Base-by-base conservation (phyloP, 2,797 vertebrate species). In the Masticophis lateralis region DNA sequence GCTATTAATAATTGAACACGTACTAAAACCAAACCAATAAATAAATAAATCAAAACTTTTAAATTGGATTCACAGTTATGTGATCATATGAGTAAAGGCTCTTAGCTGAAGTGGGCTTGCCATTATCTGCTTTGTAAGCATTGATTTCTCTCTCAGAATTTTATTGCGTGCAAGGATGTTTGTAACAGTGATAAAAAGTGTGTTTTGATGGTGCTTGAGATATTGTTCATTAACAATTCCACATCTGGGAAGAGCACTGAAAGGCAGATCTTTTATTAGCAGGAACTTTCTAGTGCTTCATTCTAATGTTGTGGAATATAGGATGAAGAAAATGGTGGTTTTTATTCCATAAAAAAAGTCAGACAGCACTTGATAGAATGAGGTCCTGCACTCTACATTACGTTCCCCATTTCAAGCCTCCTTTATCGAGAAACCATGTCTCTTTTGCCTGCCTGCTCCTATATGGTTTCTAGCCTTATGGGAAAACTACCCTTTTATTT, bases 171-270 rank as follows among this genome's bases (percentile, higher is more conserved):
- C 91, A 2, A 47, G 28, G 13, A 25, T 94, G 25, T 69, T 91
- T 86, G 79, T 56, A 92, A 93, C 25, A 60, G 14, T 61, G 63
- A 93, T 95, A 61, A 95, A 95, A 94, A 94, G 4, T 92, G 11
- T 5, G 94, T 27, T 94, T 95, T 93, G 93, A 93, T 91, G 74
- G 56, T 79, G 88, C 91, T 95, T 95, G 87, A 94, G 94, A 95
- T 16, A 93, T 69, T 92, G 60, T 91, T 92, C 94, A 90, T 92
- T 93, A 93, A 93, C 32, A 95, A 93, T 10, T 92, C 43, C 91
- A 0, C 0, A 55, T 91, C 53, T 91, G 3, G 16, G 20, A 4
- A 83, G 63, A 79, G 0, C 7, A 13, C 57, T 0, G 0, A 93
- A 18, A 94, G 5, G 5, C 22, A 95, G 8, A 43, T 87, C 89